A percentile compares a stretch with the other conserved stretches of the same genome.
Evolutionary conservation across 35 echinoderm and acorn worm species (phyloP).

Genomic region (Ptychodera flava): DNA sequence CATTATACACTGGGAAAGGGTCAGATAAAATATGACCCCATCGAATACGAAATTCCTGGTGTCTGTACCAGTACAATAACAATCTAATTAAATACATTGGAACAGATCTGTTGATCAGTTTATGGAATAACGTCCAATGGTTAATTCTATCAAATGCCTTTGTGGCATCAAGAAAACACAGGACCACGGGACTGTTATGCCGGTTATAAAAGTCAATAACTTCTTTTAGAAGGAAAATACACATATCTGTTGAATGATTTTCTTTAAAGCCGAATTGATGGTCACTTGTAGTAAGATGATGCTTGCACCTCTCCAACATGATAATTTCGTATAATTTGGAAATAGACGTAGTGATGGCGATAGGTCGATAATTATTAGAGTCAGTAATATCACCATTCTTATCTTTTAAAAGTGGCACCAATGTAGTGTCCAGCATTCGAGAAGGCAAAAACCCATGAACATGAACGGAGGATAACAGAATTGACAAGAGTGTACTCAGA

Average conservation of each 20-base stretch:
- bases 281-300: neutral
- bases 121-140: neutral
- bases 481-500: neutral
- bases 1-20: neutral
- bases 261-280: neutral
- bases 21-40: neutral
- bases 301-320: neutral
- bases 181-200: neutral
- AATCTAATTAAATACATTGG: neutral
- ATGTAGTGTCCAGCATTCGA: neutral
- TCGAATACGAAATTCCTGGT: neutral
- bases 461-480: neutral
- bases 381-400: neutral
- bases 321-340: neutral
- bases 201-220: neutral
- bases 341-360: neutral
- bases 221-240: neutral
- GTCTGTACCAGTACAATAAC: neutral
- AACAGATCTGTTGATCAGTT: neutral
- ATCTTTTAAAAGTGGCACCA: neutral
- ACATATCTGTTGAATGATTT: neutral
- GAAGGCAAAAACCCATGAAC: neutral
- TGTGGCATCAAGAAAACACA: neutral
- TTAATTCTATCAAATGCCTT: neutral
- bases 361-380: neutral